Evolutionary conservation across 2,888 invertebrate species (phyloP).

Genomic region (Hydropsyche betteni): DNA sequence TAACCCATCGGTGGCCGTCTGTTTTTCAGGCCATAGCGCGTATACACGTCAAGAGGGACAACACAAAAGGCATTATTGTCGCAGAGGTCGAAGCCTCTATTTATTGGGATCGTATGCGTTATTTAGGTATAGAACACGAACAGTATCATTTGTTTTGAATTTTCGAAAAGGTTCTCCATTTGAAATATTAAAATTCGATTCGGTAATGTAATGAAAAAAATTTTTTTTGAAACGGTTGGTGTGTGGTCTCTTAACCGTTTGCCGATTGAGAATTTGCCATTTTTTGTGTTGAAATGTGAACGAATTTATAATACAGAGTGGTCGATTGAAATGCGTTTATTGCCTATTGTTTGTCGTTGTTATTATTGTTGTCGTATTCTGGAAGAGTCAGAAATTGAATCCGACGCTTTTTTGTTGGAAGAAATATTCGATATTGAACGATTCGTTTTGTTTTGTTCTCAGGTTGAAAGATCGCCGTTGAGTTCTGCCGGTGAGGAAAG

Average conservation of each 20-base stretch:
- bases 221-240: background rate
- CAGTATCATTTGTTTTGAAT: too few species aligned
- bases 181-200: too few species aligned
- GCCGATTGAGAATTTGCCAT: background rate
- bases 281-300: conserved; percentile 14
- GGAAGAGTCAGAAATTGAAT: conserved; percentile 3
- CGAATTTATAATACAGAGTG: too few species aligned
- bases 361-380: conserved; percentile 12
- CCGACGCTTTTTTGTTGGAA: background rate
- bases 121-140: too few species aligned
- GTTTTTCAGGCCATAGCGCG: conserved; percentile 11
- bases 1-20: background rate
- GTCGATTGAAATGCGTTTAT: conserved; percentile 14
- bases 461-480: conserved; percentile 63
- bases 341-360: conserved; percentile 19
- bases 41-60: conserved; percentile 33
- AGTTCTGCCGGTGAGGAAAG: conserved; percentile 60
- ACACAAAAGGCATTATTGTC: conserved; percentile 36
- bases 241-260: conserved; percentile 13
- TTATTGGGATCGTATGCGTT: background rate
- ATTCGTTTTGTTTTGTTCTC: conserved; percentile 51
- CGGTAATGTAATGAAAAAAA: too few species aligned
- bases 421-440: background rate
- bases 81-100: conserved; percentile 21
- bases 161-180: too few species aligned